A percentile compares a stretch with the other conserved stretches of the same genome.
Evolutionary conservation across 2,113 vertebrate genomes (phyloP).

Genomic region (Nyctibius bracteatus): DNA sequence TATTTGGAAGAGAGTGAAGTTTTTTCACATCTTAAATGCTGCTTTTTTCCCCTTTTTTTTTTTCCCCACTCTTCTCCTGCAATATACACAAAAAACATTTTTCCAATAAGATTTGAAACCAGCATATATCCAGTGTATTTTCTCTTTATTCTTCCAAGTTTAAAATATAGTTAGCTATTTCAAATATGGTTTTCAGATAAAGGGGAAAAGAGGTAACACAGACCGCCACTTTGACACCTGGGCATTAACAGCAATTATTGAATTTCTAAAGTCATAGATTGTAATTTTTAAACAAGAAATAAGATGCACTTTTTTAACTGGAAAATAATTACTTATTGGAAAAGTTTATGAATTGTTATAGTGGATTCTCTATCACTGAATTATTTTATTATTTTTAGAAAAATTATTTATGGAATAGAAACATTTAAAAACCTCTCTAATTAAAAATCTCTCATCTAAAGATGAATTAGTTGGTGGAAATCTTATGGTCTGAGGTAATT

Average conservation of each 20-base stretch:
- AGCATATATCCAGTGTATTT: neutral
- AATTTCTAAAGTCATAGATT: neutral
- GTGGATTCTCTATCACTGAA: neutral
- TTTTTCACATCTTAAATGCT: neutral
- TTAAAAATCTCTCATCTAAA: neutral
- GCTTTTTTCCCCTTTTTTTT: neutral
- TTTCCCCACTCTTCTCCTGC: neutral
- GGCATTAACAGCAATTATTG: neutral
- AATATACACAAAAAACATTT: neutral
- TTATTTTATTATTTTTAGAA: neutral
- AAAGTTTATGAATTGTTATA: neutral
- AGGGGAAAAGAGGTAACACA: neutral
- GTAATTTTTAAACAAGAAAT: neutral
- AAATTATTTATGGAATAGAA: neutral
- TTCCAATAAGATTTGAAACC: neutral
- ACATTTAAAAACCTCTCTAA: neutral
- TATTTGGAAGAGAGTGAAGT: neutral
- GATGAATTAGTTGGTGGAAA: neutral
- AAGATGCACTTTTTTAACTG: neutral
- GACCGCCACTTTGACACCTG: neutral
- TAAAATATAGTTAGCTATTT: neutral
- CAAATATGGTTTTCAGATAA: neutral
- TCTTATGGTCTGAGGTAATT: neutral
- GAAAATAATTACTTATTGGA: neutral
- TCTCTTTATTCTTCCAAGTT: neutral